phyloP scores from a whole-genome alignment of 2,888 invertebrate genomes.

The Eurois occulta region DNA sequence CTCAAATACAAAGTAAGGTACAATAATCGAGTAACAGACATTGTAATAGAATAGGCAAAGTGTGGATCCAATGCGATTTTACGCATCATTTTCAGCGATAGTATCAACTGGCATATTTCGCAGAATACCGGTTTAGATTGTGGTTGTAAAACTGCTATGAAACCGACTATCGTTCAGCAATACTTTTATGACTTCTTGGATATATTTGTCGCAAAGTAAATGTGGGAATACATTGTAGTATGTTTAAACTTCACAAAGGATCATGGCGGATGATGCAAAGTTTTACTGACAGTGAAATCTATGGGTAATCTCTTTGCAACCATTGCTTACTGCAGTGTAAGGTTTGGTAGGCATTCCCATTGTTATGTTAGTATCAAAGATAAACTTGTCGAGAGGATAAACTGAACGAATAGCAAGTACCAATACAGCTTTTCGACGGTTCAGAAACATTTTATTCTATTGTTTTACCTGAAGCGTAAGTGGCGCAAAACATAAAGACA shows the following conservation, averaged over 20 bases:
- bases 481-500: neutral
- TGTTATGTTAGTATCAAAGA: neutral
- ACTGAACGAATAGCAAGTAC: neutral
- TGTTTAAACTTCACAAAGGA: neutral
- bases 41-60: conserved; percentile 29
- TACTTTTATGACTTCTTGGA: conserved; percentile 47
- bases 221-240: conserved; percentile 22
- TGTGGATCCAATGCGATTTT: conserved; percentile 54
- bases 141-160: conserved; percentile 56
- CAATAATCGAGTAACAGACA: neutral
- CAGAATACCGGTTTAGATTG: conserved; percentile 36
- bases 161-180: conserved; percentile 41
- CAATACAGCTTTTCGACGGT: neutral
- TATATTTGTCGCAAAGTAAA: conserved; percentile 33
- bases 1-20: neutral
- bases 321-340: neutral
- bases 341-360: neutral
- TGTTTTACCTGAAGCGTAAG: neutral
- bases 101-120: conserved; percentile 59
- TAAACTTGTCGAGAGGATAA: neutral
- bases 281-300: neutral
- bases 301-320: neutral
- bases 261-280: neutral
- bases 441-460: neutral
- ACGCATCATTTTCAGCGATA: conserved; percentile 54